Evolutionary conservation across 2,797 vertebrate species (phyloP).

Genomic region (Amniataba percoides): DNA sequence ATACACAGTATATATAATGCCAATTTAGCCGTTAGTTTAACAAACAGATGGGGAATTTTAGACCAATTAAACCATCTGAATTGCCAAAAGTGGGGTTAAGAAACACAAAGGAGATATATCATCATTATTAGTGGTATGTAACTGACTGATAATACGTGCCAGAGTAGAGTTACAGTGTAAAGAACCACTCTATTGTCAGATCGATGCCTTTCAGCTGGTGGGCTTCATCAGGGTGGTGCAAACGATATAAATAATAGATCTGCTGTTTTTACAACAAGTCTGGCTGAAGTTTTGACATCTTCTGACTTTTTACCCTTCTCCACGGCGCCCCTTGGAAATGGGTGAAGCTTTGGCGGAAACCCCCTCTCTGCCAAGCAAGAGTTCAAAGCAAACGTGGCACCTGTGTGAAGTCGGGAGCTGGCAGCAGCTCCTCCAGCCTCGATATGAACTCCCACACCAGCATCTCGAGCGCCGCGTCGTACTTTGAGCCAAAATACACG

Average conservation of each 20-base stretch:
- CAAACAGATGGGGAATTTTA: neutral
- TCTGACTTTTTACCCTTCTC: too few relatives aligned
- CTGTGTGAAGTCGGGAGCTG: slow-evolving; percentile 84
- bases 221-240: neutral
- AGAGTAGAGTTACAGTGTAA: neutral
- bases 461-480: slow-evolving; percentile 80
- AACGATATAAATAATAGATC: too few relatives aligned
- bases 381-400: slow-evolving; percentile 62
- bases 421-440: slow-evolving; percentile 85
- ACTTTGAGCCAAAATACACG: slow-evolving; percentile 81
- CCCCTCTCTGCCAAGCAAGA: neutral
- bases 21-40: neutral
- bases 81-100: too few relatives aligned
- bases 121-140: neutral
- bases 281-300: too few relatives aligned
- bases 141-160: neutral
- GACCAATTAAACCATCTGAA: neutral
- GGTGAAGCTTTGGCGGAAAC: neutral
- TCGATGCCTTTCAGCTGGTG: neutral
- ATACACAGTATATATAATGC: neutral
- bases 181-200: neutral
- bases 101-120: too few relatives aligned
- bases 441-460: slow-evolving; percentile 87
- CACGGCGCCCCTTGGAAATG: neutral
- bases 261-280: too few relatives aligned